A percentile compares a stretch with the other conserved stretches of the same genome.
Evolutionary conservation across 2,113 vertebrate species (phyloP).

Genomic region (Notarius lentiginosus): DNA sequence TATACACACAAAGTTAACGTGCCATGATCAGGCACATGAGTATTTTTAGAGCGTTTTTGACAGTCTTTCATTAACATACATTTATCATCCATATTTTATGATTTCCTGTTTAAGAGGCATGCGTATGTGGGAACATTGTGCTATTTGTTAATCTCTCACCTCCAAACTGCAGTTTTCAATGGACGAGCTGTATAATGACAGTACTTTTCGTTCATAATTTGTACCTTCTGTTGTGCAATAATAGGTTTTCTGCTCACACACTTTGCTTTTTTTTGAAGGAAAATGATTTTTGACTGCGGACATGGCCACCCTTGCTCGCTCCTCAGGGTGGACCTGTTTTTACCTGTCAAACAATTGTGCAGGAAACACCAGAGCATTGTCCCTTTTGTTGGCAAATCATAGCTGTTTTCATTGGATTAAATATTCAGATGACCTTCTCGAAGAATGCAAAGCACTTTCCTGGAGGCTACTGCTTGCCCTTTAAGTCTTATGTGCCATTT

Average conservation of each 20-base stretch:
- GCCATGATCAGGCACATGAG: neutral
- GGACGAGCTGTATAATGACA: neutral
- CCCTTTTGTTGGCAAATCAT: constrained; percentile 44
- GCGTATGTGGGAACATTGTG: neutral
- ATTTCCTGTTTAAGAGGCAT: neutral
- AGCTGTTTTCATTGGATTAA: constrained; percentile 9
- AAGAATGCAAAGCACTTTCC: constrained; percentile 2
- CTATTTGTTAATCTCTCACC: neutral
- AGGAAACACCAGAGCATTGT: constrained; percentile 21
- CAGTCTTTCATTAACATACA: neutral
- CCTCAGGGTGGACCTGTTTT: constrained; percentile 24
- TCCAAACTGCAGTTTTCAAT: neutral
- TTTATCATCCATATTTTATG: neutral
- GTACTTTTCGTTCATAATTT: constrained; percentile 9
- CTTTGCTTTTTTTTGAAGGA: neutral
- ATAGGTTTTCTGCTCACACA: neutral
- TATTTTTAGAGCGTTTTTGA: neutral
- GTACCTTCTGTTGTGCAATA: neutral
- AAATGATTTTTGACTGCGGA: constrained; percentile 18
- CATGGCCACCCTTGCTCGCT: neutral
- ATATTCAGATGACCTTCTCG: neutral
- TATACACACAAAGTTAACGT: neutral
- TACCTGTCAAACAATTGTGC: constrained; percentile 26
- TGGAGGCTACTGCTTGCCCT: constrained; percentile 15
- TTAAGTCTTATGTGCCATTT: neutral